These are phyloP conservation scores for Pipistrellus pipistrellus DNA, from an alignment of 2,797 vertebrate genomes.

Conservation along the genomic window DNA sequence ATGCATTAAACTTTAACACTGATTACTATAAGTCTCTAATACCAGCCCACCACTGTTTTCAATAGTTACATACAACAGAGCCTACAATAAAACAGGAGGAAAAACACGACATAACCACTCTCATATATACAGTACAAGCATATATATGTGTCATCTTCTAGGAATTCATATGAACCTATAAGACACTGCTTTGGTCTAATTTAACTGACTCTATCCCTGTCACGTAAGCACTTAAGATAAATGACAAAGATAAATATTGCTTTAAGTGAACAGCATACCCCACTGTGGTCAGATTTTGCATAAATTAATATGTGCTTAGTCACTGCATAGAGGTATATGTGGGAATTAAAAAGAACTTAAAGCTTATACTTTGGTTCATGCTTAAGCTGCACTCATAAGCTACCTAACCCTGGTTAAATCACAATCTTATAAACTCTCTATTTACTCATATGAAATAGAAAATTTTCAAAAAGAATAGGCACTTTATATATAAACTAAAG, in stretches of 20 bases:
- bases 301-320: background rate
- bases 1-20: background rate
- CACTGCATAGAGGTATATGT: background rate
- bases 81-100: background rate
- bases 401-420: background rate
- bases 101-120: background rate
- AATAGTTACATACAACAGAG: background rate
- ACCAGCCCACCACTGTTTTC: background rate
- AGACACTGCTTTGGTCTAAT: background rate
- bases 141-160: background rate
- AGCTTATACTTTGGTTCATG: background rate
- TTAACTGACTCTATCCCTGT: background rate
- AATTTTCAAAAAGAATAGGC: background rate
- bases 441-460: constrained; percentile 46
- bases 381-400: background rate
- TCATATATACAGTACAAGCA: background rate
- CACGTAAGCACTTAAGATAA: constrained; percentile 23
- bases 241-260: background rate
- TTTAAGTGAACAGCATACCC: background rate
- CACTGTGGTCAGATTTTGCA: background rate
- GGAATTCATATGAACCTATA: background rate
- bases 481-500: background rate
- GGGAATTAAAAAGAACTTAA: background rate
- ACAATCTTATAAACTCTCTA: constrained; percentile 4
- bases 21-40: background rate